Conservation (phyloP, 2,797 vertebrate genomes). For the Eleutherodactylus coqui region DNA sequence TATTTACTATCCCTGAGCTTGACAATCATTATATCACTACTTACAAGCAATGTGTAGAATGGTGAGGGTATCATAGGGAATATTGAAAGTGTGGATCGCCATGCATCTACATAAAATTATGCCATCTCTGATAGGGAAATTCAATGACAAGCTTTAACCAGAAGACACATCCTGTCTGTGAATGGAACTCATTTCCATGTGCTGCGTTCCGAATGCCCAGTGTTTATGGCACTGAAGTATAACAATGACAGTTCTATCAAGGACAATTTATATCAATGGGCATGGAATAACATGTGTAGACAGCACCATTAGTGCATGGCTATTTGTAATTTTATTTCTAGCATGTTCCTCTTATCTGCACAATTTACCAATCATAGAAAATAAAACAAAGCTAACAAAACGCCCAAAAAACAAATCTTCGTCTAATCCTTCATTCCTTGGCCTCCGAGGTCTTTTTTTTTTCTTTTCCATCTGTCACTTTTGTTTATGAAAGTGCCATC, state of each 20-base stretch:
- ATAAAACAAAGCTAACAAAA: neutral
- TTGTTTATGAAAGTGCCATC: conserved; percentile 73
- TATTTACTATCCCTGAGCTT: neutral
- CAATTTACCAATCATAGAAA: conserved; percentile 27
- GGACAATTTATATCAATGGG: neutral
- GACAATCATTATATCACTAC: neutral
- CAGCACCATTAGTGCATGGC: neutral
- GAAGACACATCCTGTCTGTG: neutral
- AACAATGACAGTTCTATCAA: neutral
- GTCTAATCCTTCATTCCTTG: neutral
- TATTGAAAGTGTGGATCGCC: neutral
- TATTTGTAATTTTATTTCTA: neutral
- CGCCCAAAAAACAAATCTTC: neutral
- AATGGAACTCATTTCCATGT: neutral
- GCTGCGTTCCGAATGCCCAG: neutral
- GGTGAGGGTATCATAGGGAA: neutral
- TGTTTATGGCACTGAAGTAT: neutral
- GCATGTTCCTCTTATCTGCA: neutral
- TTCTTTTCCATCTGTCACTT: conserved; percentile 65
- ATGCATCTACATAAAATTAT: neutral
- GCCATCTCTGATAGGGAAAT: neutral
- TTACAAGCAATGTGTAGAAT: neutral
- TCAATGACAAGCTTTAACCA: neutral
- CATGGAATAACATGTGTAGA: neutral
- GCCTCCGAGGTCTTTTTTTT: neutral